Percentiles rank a stretch among this genome's conserved stretches.
Evolutionary conservation across 2,113 vertebrate genomes (phyloP).

Genomic region (Festucalex cinctus): DNA sequence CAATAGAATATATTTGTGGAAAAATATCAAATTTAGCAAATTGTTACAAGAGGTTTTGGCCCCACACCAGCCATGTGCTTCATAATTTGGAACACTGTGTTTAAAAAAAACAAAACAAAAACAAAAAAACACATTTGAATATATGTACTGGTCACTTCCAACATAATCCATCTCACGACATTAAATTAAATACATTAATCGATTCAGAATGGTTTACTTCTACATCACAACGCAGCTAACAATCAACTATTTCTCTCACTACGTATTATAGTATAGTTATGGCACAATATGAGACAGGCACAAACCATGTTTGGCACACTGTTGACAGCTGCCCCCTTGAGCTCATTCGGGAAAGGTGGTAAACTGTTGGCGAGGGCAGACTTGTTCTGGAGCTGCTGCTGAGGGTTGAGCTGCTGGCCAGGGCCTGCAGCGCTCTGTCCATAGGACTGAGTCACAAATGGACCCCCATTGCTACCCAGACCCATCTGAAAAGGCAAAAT

Average conservation of each 20-base stretch:
- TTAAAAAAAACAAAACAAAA: too few species aligned
- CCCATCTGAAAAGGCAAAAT: constrained; percentile 77
- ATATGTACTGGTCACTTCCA: too few species aligned
- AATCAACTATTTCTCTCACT: not conserved
- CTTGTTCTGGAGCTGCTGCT: constrained; percentile 87
- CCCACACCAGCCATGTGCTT: too few species aligned
- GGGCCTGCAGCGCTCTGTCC: constrained; percentile 75
- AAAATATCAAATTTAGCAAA: too few species aligned
- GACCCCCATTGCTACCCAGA: constrained; percentile 82
- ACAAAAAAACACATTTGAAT: too few species aligned
- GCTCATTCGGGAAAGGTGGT: constrained; percentile 85
- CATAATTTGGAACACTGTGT: too few species aligned
- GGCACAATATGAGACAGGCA: constrained; percentile 10
- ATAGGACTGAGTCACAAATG: constrained; percentile 83
- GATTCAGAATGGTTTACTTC: too few species aligned
- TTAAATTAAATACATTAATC: not conserved
- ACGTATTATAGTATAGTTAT: not conserved
- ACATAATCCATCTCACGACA: too few species aligned
- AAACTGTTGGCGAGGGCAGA: constrained; percentile 84
- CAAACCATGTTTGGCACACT: constrained; percentile 93
- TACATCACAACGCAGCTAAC: not conserved
- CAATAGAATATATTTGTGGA: too few species aligned
- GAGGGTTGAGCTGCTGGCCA: constrained; percentile 84
- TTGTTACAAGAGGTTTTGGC: too few species aligned
- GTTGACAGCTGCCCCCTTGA: constrained; percentile 82